Conservation (phyloP, 2,797 vertebrate genomes). For the Halcyon smyrnensis region DNA sequence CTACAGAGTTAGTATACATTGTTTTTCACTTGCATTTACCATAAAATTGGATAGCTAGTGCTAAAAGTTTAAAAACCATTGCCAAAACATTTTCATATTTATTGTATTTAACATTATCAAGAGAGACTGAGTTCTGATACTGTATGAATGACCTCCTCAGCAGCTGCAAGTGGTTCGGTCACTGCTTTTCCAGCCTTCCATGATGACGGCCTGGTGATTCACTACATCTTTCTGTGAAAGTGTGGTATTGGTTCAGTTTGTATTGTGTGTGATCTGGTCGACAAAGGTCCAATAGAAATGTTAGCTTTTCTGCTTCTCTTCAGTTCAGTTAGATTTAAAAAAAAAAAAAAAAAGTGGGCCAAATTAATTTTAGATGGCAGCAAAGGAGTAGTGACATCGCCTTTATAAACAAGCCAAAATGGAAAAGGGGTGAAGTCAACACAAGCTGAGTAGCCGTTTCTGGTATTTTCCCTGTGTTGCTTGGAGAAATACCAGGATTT, state of each 20-base stretch:
- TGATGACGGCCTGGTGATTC: not conserved
- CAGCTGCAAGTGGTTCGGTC: not conserved
- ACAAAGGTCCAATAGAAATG: not conserved
- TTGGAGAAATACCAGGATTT: not conserved
- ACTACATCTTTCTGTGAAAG: not conserved
- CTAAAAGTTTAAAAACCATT: not conserved
- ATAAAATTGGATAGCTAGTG: not conserved
- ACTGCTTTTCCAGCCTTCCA: not conserved
- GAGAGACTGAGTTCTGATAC: not conserved
- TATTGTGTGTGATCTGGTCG: not conserved
- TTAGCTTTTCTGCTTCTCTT: not conserved
- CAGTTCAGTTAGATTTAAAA: not conserved
- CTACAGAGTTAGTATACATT: not conserved
- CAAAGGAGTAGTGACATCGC: not conserved
- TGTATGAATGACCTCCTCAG: not conserved
- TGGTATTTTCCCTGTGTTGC: not conserved
- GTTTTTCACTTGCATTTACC: not conserved
- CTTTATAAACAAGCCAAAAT: not conserved
- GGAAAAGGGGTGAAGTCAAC: constrained; percentile 4
- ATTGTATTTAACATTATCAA: not conserved
- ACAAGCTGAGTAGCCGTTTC: not conserved
- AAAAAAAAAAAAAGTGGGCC: not conserved
- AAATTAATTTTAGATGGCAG: not conserved
- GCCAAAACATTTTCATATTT: not conserved
- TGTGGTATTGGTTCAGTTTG: not conserved